Conservation (phyloP, 2,888 invertebrate genomes). For the Xanthorhoe spadicearia region DNA sequence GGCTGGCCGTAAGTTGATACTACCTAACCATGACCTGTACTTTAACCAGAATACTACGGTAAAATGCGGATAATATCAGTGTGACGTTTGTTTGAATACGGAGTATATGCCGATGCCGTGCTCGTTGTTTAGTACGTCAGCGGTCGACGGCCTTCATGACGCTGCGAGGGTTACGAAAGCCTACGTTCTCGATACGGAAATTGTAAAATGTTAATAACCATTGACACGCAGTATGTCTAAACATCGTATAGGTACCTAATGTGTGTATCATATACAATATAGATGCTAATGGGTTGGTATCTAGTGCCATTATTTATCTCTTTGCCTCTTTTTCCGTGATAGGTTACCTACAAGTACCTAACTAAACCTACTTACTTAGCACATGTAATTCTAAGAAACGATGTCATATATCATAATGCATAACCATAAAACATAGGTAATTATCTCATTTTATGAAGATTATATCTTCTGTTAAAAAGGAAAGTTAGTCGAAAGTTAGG, state of each 20-base stretch:
- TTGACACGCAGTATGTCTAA: slow-evolving; percentile 3
- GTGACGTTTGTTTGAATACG: slow-evolving; percentile 10
- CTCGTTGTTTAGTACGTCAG: slow-evolving; percentile 24
- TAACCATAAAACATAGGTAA: no score
- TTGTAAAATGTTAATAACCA: slow-evolving; percentile 23
- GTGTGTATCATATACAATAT: not conserved
- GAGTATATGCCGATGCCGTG: slow-evolving; percentile 1
- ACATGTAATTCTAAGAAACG: no score
- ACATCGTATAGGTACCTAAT: not conserved
- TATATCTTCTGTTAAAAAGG: no score
- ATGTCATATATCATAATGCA: no score
- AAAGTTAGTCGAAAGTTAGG: no score
- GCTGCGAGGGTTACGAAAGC: slow-evolving; percentile 12
- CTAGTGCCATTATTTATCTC: no score
- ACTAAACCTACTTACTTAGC: no score
- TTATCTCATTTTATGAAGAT: no score
- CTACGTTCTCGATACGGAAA: slow-evolving; percentile 27
- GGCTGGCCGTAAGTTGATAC: not conserved
- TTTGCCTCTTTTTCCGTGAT: no score
- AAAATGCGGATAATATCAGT: not conserved
- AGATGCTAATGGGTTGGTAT: no score
- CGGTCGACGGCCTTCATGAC: slow-evolving; percentile 25
- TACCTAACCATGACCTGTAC: not conserved
- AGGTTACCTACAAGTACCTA: no score
- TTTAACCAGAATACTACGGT: not conserved